Base-by-base conservation (phyloP, 2,888 invertebrate genomes). In the Omphaloscelis lunosa region DNA sequence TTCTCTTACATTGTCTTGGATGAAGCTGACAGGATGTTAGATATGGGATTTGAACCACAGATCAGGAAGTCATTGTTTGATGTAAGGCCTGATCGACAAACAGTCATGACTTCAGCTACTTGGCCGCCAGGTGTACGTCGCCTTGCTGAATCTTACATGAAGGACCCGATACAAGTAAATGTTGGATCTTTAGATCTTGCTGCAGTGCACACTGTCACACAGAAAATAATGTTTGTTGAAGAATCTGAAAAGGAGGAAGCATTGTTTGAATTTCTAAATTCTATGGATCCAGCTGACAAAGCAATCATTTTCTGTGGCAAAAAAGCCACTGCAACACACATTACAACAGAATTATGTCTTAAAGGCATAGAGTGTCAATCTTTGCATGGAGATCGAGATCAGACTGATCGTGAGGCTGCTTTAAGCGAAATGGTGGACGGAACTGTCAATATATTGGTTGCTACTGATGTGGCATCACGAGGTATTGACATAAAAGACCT, bases 61-160 rank as follows among this genome's bases (percentile, higher is more conserved):
- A 99, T 99, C 84, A 97, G 98, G 59, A 98, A 98, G 92, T 97
- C 98, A 23, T 95, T 99, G 85, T 96, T 98, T 78, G 98, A 98
- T 90, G 97, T 99, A 39, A 97, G 99, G 73, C 99, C 99, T 12
- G 99, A 99, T 91, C 96, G 99, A 73, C 99, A 99, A 93, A 99
- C 99, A n/a, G 98, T 99, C 0, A 99, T 99, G 99, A 99, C 99
- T 0, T 98, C 98, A 92, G 99, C 99, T 23, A 99, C 99, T 0
- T 99, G 99, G 99, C 99, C 99, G 0, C 95, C 97, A 72, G 98
- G 98, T 62, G 99, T 99, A 1, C 97, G 99, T 27, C 97, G 98
- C 29, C 96, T 99, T 62, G 99, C 99, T 0, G 97, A 98, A 83
- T 97, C 98, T 2, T 99, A 99, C 92, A 98, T 99, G 98, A 98